These are phyloP conservation scores for Myotis yumanensis DNA, from an alignment of 2,113 vertebrate species.

Conservation along the genomic window DNA sequence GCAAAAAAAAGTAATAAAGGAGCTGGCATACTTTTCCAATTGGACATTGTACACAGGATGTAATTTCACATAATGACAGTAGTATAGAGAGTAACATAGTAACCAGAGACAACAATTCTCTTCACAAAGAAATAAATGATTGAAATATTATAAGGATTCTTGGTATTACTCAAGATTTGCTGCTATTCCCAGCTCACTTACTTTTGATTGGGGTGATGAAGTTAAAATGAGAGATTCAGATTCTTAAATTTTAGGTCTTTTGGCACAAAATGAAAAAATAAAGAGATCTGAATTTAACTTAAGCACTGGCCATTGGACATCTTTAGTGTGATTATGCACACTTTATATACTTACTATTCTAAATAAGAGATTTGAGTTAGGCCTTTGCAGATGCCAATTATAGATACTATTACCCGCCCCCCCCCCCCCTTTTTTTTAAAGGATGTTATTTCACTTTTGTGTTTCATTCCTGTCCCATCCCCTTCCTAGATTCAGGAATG, in stretches of 20 bases:
- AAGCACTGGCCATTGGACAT: neutral
- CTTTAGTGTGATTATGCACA: neutral
- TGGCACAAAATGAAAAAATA: conserved; percentile 23
- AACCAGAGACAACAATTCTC: conserved; percentile 21
- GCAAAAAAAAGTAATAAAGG: neutral
- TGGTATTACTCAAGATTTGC: neutral
- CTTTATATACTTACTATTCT: neutral
- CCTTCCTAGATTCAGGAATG: neutral
- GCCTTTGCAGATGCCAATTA: neutral
- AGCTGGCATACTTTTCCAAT: conserved; percentile 48
- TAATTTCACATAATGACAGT: conserved; percentile 48
- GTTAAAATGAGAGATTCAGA: neutral
- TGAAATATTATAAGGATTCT: conserved; percentile 14
- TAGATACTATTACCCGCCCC: neutral
- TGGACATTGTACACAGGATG: conserved; percentile 9
- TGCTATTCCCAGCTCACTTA: neutral
- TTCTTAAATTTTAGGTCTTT: conserved; percentile 14
- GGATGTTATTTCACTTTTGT: neutral
- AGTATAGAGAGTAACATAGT: neutral
- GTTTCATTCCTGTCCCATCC: neutral
- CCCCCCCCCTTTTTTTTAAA: neutral
- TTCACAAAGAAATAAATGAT: neutral
- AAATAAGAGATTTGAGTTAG: neutral
- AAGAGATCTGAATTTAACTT: neutral
- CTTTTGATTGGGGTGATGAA: neutral